A percentile compares a stretch with the other conserved stretches of the same genome.
Conservation (phyloP, 2,797 vertebrate genomes). For the Hippopotamyrus pictus region DNA sequence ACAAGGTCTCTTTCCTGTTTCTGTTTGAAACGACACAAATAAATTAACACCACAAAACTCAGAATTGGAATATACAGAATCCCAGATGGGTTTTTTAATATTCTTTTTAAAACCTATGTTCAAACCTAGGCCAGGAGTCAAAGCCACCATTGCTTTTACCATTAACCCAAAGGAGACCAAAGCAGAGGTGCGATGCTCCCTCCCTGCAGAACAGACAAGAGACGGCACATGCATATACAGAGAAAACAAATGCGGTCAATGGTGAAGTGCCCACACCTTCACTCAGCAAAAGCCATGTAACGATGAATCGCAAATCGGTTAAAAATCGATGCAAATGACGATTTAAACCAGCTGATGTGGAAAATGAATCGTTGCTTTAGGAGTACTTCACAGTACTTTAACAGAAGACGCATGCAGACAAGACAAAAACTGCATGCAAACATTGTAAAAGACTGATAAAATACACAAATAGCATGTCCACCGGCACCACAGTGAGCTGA, state of each 20-base stretch:
- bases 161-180: conserved; percentile 37
- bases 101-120: conserved; percentile 18
- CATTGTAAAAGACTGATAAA: no score
- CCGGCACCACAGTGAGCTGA: no score
- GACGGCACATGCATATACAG: neutral
- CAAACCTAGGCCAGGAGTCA: conserved; percentile 28
- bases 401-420: no score
- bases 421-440: no score
- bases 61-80: neutral
- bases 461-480: no score
- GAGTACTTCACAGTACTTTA: no score
- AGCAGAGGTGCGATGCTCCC: conserved; percentile 29
- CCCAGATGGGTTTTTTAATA: neutral
- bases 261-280: neutral
- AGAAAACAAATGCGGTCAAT: neutral
- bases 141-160: conserved; percentile 34
- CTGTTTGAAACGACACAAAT: neutral
- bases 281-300: neutral
- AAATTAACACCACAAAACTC: neutral
- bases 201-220: conserved; percentile 17
- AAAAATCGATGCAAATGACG: no score
- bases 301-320: no score
- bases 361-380: no score
- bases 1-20: neutral
- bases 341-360: no score